Conservation (phyloP, 1,140 invertebrate genomes). For the Drosophila lini region DNA sequence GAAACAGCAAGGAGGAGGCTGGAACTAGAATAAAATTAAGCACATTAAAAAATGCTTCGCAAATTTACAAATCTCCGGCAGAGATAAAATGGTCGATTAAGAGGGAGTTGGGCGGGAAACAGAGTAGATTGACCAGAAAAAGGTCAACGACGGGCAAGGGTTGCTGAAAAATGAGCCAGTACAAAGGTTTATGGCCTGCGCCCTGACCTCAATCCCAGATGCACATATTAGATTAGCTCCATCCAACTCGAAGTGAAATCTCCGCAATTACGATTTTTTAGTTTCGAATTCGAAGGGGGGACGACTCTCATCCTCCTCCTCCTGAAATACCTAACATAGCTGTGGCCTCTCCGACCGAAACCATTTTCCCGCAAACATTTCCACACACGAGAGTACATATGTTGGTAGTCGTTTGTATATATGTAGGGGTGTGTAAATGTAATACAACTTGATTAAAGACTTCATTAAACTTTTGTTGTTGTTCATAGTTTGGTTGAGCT, state of each 20-base stretch:
- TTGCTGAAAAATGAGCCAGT: slow-evolving; percentile 63
- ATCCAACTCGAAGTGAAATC: slow-evolving; percentile 5
- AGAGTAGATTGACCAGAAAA: slow-evolving; percentile 52
- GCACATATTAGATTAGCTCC: slow-evolving; percentile 69
- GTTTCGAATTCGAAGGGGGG: slow-evolving; percentile 10
- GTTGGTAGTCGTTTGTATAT: neutral
- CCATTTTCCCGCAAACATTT: slow-evolving; percentile 24
- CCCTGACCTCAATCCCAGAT: slow-evolving; percentile 26
- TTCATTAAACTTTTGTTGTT: slow-evolving; percentile 68
- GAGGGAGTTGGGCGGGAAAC: slow-evolving; percentile 8
- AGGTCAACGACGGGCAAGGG: slow-evolving; percentile 48
- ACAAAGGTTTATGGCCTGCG: slow-evolving; percentile 17
- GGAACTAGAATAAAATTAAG: slow-evolving; percentile 76
- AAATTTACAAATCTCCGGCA: slow-evolving; percentile 77
- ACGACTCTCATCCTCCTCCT: neutral
- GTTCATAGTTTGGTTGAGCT: slow-evolving; percentile 17
- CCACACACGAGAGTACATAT: neutral
- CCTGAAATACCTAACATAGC: slow-evolving; percentile 35
- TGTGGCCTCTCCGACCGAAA: slow-evolving; percentile 36
- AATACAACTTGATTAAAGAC: slow-evolving; percentile 72
- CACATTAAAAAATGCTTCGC: slow-evolving; percentile 82
- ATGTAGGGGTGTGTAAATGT: slow-evolving; percentile 6
- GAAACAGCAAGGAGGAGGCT: slow-evolving; percentile 20
- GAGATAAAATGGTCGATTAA: slow-evolving; percentile 40
- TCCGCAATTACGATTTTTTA: slow-evolving; percentile 17